A percentile compares a stretch with the other conserved stretches of the same genome.
Conservation (phyloP, 2,113 vertebrate species). For the Microtus richardsoni region DNA sequence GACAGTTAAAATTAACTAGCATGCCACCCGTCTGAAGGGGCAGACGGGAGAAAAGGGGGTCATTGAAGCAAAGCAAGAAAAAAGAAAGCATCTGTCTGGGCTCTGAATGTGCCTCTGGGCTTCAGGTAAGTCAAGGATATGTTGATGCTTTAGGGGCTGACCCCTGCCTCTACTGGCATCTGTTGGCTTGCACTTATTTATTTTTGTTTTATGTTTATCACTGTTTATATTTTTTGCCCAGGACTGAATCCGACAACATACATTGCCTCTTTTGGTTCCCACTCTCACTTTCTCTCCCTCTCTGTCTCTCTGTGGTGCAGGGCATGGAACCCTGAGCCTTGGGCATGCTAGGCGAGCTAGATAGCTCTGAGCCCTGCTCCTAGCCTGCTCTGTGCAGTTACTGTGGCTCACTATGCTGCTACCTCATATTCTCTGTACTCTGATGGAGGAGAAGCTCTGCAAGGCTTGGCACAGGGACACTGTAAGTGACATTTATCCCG, state of each 20-base stretch:
- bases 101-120: background rate
- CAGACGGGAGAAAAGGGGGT: background rate
- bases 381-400: background rate
- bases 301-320: background rate
- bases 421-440: background rate
- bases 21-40: background rate
- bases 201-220: background rate
- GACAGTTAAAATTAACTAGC: background rate
- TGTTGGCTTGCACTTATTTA: background rate
- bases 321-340: background rate
- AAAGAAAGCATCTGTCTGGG: rapidly evolving
- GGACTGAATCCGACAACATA: background rate
- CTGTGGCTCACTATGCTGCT: background rate
- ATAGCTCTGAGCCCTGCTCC: background rate
- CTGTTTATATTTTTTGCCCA: background rate
- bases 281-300: background rate
- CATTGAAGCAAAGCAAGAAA: background rate
- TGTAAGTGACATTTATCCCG: background rate
- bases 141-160: background rate
- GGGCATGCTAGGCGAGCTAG: background rate
- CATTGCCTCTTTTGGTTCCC: background rate
- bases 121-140: background rate
- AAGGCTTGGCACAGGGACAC: background rate
- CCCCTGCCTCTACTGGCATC: background rate
- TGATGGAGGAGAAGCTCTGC: background rate